These are phyloP conservation scores for Pipa parva DNA, from an alignment of 2,113 vertebrate species.

Conservation along the genomic window DNA sequence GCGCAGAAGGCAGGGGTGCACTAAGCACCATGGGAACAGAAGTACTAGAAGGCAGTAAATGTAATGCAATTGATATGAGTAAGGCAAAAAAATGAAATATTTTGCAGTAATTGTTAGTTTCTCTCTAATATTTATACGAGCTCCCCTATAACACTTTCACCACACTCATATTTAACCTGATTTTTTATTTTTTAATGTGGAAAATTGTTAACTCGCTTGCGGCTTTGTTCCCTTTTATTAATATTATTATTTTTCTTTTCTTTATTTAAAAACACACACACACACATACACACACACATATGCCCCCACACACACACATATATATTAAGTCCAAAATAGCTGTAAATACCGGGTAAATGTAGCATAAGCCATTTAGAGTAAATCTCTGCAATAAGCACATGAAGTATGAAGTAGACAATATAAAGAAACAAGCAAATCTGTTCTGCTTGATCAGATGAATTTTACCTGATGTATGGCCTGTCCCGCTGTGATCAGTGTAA, in stretches of 20 bases:
- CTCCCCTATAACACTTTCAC: too few species aligned
- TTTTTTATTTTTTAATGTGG: background rate
- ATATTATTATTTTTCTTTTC: constrained; percentile 6
- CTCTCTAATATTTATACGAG: too few species aligned
- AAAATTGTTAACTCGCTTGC: background rate
- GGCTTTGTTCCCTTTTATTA: background rate
- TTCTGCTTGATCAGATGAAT: constrained; percentile 66
- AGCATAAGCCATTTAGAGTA: constrained; percentile 45
- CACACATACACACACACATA: too few species aligned
- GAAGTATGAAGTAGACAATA: constrained; percentile 44
- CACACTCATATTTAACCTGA: too few species aligned
- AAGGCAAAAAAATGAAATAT: too few species aligned
- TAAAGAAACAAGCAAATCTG: constrained; percentile 22
- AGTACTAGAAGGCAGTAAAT: too few species aligned
- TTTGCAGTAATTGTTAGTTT: too few species aligned
- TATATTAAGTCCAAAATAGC: background rate
- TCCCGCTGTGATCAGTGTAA: constrained; percentile 78
- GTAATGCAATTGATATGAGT: too few species aligned
- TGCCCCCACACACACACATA: background rate
- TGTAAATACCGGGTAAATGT: constrained; percentile 16
- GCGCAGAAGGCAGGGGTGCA: too few species aligned
- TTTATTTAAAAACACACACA: too few species aligned
- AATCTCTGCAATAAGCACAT: constrained; percentile 47
- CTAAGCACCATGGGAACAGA: too few species aligned
- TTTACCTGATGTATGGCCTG: constrained; percentile 73